Base-by-base conservation (phyloP, 1,140 invertebrate genomes). In the Brachionus plicatilis region DNA sequence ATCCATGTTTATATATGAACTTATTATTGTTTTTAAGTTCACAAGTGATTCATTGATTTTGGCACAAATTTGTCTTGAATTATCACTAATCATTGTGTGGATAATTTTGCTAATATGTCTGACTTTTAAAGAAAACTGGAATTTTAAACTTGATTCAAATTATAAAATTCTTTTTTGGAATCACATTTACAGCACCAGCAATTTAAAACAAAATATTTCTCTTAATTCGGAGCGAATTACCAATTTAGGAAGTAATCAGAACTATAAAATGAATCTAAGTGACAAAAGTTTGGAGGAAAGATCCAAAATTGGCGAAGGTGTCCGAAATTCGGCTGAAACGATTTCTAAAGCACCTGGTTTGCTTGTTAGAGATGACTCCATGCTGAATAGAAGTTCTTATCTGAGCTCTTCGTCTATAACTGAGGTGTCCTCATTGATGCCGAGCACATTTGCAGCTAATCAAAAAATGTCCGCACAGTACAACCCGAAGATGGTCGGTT, bases 151-250 rank as follows among this genome's bases (percentile, higher is more conserved):
- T 50, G 7, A 76, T 76, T 20, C 41, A 50, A 76, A 24, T 50
- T 76, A 76, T 50, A 76, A 76, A 50, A 24, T 76, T 27, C 24
- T 76, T 50, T 76, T 50, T 50, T 76, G 72, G 72, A 76, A 76
- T 50, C 24, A 50, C 24, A 20, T 76, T 37, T 76, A 76, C 27
- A 76, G 27, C 33, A 3, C 47, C 3, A 76, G 14, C 20, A 76
- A 76, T 24, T 43, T 72, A 11, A 76, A 76, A 29, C 20, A 50
- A 27, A 76, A 27, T 27, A n/a, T 41, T n/a, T 17, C 20, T 41
- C 17, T 45, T 17, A 75, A 75, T 20, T 75, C 70, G 1, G 33
- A 75, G 37, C 47, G 33, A 33, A 68, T 68, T 68, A 33, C 11
- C 33, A 43, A 9, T 43, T 43, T 43, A n/a, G 5, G 14, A 72